Percentiles rank a stretch among this genome's conserved stretches.
Conservation (phyloP, 2,113 vertebrate species). For the Bufo gargarizans region DNA sequence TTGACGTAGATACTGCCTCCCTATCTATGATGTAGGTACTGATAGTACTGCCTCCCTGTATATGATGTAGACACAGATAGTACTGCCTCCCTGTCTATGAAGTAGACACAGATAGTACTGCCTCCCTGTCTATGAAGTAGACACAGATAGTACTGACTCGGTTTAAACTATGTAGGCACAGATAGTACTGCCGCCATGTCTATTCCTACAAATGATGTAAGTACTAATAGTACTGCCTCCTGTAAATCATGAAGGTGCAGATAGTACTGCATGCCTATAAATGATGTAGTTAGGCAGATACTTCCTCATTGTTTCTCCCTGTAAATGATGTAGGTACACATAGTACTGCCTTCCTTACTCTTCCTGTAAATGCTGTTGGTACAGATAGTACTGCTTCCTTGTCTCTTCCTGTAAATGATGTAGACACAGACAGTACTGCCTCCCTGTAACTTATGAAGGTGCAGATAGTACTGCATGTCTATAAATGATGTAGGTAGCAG, state of each 20-base stretch:
- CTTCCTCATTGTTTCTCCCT: no score
- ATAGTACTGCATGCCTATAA: no score
- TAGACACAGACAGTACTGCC: no score
- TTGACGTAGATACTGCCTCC: neutral
- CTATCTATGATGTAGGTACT: neutral
- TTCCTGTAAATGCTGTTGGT: no score
- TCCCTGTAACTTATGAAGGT: no score
- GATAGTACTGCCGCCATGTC: neutral
- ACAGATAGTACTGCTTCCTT: no score
- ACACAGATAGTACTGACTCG: neutral
- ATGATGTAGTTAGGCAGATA: no score
- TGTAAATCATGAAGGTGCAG: no score
- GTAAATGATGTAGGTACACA: neutral
- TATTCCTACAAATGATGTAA: neutral
- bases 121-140: neutral
- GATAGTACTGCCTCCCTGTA: neutral
- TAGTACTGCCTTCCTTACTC: no score
- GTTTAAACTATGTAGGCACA: neutral
- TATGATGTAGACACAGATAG: neutral
- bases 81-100: neutral
- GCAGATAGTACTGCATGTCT: neutral
- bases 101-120: neutral
- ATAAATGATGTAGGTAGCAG: neutral
- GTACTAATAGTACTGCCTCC: neutral
- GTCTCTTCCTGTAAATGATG: no score